Base-by-base conservation (phyloP, 2,797 vertebrate species). In the Microctenopoma stevenorrisi region DNA sequence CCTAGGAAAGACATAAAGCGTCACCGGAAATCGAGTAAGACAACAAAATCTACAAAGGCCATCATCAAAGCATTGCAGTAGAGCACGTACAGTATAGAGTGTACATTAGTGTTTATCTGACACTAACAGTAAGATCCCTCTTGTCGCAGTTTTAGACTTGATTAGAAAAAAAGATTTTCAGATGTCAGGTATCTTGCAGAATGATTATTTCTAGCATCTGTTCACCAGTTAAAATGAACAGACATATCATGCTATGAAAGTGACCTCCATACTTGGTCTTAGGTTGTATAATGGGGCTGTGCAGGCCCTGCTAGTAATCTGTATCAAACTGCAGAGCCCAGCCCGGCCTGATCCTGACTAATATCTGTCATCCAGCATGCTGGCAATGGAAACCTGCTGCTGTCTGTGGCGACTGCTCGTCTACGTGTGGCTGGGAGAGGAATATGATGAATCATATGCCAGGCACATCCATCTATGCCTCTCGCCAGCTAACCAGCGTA, bases 401-500 rank as follows among this genome's bases (percentile, higher is more conserved):
- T 85, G 91, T 90, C 83, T 43, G 78, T 83, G 88, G 87, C 93
- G 93, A 90, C 94, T 84, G 76, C 91, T 88, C 86, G 94, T 94
- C 92, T 94, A 63, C 80, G 77, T 66, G 71, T 18, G 74, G 89
- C 92, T 90, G 91, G 86, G 75, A 93, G 90, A 89, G 86, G 86
- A 93, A 94, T 92, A 91, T 92, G 94, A 98, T 96, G 92, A 95
- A 98, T 99, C 96, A 95, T 94, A 92, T 94, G 95, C 93, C 93
- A 84, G 93, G 91, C 94, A 89, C 95, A 98, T 99, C 96, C 94
- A 96, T 99, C 97, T 97, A 94, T 91, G 94, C 95, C 95, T 50
- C 95, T 96, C 94, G 93, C 93, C 90, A 93, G 95, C 94, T 96
- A 97, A 97, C 96, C 96, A 97, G 97, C 94, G 93, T 98, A 98